Percentiles rank a stretch among this genome's conserved stretches.
Evolutionary conservation across 2,113 vertebrate species (phyloP).

Genomic region (Phocoena phocoena): DNA sequence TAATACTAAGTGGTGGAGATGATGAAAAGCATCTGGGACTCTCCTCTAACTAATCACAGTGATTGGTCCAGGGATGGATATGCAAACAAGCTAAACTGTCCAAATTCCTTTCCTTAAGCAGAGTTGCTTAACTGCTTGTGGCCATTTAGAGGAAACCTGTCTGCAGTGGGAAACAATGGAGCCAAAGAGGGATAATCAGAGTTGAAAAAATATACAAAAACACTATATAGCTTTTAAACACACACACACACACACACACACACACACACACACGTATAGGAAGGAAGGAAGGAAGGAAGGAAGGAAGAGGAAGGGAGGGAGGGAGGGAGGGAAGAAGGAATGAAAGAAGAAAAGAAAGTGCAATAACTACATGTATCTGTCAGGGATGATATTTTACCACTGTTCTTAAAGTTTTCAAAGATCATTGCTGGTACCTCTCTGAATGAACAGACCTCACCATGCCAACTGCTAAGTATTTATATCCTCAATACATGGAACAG

Average conservation of each 20-base stretch:
- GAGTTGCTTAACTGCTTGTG: neutral
- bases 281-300: no score
- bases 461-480: constrained; percentile 4
- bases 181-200: neutral
- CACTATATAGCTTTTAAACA: neutral
- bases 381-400: no score
- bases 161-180: neutral
- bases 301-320: no score
- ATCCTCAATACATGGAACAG: neutral
- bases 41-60: neutral
- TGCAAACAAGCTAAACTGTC: neutral
- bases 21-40: neutral
- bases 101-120: neutral
- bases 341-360: no score
- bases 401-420: neutral
- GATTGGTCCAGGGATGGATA: neutral
- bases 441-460: neutral
- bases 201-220: neutral
- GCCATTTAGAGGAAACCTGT: neutral
- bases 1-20: neutral
- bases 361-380: no score
- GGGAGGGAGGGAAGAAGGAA: no score
- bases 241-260: neutral
- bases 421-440: neutral
- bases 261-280: no score